phyloP scores from a whole-genome alignment of 2,888 invertebrate species.

The Acanthacorydalis orientalis region DNA sequence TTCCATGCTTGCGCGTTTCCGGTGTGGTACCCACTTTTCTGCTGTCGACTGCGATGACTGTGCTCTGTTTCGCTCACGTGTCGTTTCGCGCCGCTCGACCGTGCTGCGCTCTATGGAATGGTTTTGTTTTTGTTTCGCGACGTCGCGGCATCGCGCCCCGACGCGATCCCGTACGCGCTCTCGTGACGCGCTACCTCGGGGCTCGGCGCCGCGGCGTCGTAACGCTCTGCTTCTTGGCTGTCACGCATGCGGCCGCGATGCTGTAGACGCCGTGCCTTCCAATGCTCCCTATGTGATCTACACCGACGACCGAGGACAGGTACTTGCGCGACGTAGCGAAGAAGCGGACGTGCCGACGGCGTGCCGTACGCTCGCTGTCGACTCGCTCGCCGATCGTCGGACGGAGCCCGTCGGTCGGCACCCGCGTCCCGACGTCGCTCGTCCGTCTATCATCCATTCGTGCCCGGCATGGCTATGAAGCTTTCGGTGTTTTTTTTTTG shows the following conservation, averaged over 20 bases:
- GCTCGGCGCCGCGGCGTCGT: slow-evolving; percentile 20
- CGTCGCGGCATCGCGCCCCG: not conserved
- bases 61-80: not conserved
- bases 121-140: not conserved
- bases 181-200: too few species aligned
- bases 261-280: slow-evolving; percentile 51
- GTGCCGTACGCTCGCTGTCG: too few species aligned
- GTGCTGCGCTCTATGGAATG: not conserved
- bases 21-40: slow-evolving; percentile 9
- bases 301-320: slow-evolving; percentile 93
- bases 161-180: too few species aligned
- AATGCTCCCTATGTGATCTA: slow-evolving; percentile 90
- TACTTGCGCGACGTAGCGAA: slow-evolving; percentile 30
- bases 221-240: slow-evolving; percentile 9
- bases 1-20: slow-evolving; percentile 27
- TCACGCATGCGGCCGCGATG: slow-evolving; percentile 14
- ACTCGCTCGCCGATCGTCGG: too few species aligned
- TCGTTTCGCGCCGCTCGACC: not conserved
- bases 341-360: not conserved
- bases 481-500: too few species aligned
- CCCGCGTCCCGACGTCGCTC: too few species aligned
- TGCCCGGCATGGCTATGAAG: too few species aligned
- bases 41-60: too few species aligned
- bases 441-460: too few species aligned
- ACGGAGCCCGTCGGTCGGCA: too few species aligned